These are phyloP conservation scores for Eulemur macaco DNA, from an alignment of 2,113 vertebrate genomes.

Conservation along the genomic window DNA sequence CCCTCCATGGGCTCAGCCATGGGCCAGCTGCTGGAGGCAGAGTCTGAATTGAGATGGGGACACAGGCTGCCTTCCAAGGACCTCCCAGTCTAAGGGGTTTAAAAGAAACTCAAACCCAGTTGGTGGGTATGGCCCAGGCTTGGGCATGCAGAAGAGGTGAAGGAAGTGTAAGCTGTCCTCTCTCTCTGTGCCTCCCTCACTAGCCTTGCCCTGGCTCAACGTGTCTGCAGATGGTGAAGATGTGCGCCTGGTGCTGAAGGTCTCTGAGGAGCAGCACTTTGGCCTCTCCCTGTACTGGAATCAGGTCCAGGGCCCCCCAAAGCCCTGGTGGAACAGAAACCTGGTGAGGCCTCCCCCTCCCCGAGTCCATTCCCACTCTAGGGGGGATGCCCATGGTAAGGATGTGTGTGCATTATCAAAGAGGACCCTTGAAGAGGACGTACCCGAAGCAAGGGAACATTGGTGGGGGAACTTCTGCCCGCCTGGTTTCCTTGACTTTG, in stretches of 20 bases:
- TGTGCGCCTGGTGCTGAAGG: slow-evolving; percentile 70
- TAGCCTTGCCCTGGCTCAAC: slow-evolving; percentile 78
- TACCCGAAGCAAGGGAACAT: neutral
- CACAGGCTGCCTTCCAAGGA: neutral
- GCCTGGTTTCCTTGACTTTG: neutral
- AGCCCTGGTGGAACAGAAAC: slow-evolving; percentile 71
- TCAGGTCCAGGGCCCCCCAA: neutral
- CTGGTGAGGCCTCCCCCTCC: slow-evolving; percentile 59
- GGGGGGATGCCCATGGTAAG: neutral
- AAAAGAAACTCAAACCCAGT: neutral
- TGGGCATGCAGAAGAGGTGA: neutral
- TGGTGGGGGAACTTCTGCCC: neutral
- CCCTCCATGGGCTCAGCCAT: neutral
- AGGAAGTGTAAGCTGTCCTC: neutral
- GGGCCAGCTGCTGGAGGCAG: neutral
- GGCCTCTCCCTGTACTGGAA: slow-evolving; percentile 78
- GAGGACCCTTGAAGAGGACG: neutral
- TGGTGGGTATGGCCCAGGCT: neutral
- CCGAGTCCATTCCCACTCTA: neutral
- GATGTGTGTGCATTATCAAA: neutral
- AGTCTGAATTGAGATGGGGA: neutral
- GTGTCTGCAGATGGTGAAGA: slow-evolving; percentile 61
- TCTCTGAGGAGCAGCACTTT: slow-evolving; percentile 60
- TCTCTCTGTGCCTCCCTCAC: neutral
- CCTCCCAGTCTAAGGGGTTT: neutral